Evolutionary conservation across 2,797 vertebrate species (phyloP).

Genomic region (Xenops minutus): DNA sequence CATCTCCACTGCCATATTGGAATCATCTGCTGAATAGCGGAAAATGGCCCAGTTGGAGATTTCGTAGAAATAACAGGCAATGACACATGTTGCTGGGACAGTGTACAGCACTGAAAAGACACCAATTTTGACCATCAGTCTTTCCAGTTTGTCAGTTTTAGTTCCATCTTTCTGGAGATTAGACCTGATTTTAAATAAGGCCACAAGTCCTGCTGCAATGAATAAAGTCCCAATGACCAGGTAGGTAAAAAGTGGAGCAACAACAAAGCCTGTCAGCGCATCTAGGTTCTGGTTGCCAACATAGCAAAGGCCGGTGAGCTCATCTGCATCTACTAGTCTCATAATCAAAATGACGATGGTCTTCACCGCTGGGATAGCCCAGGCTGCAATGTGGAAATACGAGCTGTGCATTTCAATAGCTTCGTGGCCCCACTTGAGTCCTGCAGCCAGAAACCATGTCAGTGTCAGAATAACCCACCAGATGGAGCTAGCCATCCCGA

Average conservation of each 20-base stretch:
- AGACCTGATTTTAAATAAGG: constrained; percentile 97
- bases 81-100: constrained; percentile 93
- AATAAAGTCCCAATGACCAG: constrained; percentile 95
- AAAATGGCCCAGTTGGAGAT: constrained; percentile 94
- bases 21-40: constrained; percentile 85
- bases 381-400: constrained; percentile 98
- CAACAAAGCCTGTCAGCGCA: constrained; percentile 93
- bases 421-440: constrained; percentile 97
- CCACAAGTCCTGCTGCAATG: constrained; percentile 93
- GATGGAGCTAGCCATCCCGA: constrained; percentile 98
- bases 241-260: constrained; percentile 95
- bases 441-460: constrained; percentile 97
- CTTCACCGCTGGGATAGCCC: constrained; percentile 97
- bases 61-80: constrained; percentile 96
- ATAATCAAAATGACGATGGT: constrained; percentile 98
- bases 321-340: constrained; percentile 94
- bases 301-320: constrained; percentile 94
- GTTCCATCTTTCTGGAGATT: constrained; percentile 98
- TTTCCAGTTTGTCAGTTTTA: constrained; percentile 97
- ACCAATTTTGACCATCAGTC: constrained; percentile 97
- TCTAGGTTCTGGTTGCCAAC: constrained; percentile 96
- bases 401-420: constrained; percentile 99
- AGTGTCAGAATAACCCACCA: constrained; percentile 97
- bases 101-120: constrained; percentile 98
- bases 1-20: constrained; percentile 96